phyloP scores from a whole-genome alignment of 2,113 vertebrate species.

The Centropus unirufus region DNA sequence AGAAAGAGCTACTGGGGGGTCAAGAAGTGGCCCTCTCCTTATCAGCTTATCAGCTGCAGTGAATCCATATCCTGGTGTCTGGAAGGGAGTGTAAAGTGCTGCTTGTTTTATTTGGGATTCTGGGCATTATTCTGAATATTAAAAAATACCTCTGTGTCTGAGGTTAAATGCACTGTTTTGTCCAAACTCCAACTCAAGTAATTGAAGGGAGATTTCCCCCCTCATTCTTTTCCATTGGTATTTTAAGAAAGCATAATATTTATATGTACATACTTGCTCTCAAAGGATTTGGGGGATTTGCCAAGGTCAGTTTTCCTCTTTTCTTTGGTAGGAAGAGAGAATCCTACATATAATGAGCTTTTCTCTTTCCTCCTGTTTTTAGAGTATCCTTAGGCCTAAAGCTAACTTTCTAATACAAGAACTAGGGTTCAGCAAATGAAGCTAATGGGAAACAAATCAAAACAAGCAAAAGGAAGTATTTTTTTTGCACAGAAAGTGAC shows the following conservation, averaged over 20 bases:
- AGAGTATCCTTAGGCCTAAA: neutral
- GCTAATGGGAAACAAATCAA: neutral
- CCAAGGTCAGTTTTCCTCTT: neutral
- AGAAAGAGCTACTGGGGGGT: neutral
- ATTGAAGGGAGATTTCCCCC: neutral
- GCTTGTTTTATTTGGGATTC: neutral
- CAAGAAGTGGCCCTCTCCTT: neutral
- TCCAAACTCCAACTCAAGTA: neutral
- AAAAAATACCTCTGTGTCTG: neutral
- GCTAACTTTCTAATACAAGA: neutral
- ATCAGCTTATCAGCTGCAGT: neutral
- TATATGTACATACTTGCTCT: neutral
- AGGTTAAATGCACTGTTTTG: neutral
- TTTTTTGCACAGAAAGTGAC: neutral
- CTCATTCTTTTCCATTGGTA: neutral
- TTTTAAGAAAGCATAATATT: neutral
- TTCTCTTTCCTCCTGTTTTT: neutral
- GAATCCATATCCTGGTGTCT: neutral
- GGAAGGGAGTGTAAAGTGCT: neutral
- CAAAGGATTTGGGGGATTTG: neutral
- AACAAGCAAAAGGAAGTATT: conserved; percentile 7
- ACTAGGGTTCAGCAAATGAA: neutral
- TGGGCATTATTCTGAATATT: neutral
- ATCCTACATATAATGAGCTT: neutral
- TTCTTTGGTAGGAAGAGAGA: neutral